These are phyloP conservation scores for Sylvilagus bachmani DNA, from an alignment of 2,113 vertebrate species.

Conservation along the genomic window DNA sequence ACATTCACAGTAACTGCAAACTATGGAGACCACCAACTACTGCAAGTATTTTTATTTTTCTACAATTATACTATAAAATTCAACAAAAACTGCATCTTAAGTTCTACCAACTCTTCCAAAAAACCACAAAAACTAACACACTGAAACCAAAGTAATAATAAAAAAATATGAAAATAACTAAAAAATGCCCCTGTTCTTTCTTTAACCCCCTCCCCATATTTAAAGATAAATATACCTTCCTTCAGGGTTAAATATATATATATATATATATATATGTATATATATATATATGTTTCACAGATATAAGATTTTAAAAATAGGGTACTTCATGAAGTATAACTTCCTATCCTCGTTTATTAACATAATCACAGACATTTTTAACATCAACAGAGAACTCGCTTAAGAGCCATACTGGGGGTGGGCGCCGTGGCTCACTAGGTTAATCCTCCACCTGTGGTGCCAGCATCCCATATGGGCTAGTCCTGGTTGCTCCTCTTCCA, in stretches of 20 bases:
- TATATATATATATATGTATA: neutral
- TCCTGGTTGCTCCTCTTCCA: too few species aligned
- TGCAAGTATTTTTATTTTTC: slow-evolving; percentile 48
- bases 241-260: slow-evolving; percentile 20
- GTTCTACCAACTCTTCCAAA: neutral
- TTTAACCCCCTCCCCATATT: neutral
- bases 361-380: slow-evolving; percentile 34
- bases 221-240: slow-evolving; percentile 4
- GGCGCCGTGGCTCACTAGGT: too few species aligned
- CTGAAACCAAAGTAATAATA: slow-evolving; percentile 31
- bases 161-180: slow-evolving; percentile 44
- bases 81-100: slow-evolving; percentile 12
- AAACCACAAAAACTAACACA: neutral
- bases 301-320: neutral
- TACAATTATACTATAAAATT: slow-evolving; percentile 39
- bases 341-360: slow-evolving; percentile 17
- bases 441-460: too few species aligned
- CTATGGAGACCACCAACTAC: neutral
- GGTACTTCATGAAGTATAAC: slow-evolving; percentile 15
- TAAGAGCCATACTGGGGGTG: neutral
- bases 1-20: slow-evolving; percentile 38
- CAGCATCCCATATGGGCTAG: too few species aligned
- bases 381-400: neutral
- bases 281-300: neutral
- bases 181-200: neutral